phyloP scores from a whole-genome alignment of 2,113 vertebrate genomes.

The Chaenocephalus aceratus region DNA sequence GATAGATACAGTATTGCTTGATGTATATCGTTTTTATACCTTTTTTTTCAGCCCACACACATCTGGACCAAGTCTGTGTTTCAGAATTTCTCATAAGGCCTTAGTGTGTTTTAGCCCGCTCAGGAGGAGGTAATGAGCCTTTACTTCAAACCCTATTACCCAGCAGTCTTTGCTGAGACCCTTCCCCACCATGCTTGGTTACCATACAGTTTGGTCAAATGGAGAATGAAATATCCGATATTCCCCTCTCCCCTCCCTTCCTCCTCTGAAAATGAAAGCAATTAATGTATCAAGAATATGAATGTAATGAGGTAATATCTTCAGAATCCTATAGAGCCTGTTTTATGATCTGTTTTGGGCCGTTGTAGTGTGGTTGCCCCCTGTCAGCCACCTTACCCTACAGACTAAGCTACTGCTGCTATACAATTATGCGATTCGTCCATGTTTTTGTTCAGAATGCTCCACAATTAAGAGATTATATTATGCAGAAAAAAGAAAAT shows the following conservation, averaged over 20 bases:
- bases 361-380: conserved; percentile 5
- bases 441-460: too few species aligned
- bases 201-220: neutral
- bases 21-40: neutral
- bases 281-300: conserved; percentile 29
- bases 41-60: neutral
- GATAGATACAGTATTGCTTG: too few species aligned
- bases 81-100: conserved; percentile 17
- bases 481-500: too few species aligned
- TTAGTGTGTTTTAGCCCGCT: conserved; percentile 3
- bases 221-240: conserved; percentile 12
- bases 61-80: conserved; percentile 13
- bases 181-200: conserved; percentile 1
- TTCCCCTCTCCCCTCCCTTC: neutral
- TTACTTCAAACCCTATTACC: conserved; percentile 52
- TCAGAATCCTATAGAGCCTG: neutral
- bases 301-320: neutral
- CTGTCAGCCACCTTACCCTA: too few species aligned
- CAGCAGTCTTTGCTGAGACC: conserved; percentile 26
- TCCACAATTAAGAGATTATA: too few species aligned
- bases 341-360: conserved; percentile 9
- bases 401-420: too few species aligned
- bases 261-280: neutral
- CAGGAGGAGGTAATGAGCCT: conserved; percentile 51
- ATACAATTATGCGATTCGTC: too few species aligned